phyloP scores from a whole-genome alignment of 2,797 vertebrate species.

The Thamnophis elegans region DNA sequence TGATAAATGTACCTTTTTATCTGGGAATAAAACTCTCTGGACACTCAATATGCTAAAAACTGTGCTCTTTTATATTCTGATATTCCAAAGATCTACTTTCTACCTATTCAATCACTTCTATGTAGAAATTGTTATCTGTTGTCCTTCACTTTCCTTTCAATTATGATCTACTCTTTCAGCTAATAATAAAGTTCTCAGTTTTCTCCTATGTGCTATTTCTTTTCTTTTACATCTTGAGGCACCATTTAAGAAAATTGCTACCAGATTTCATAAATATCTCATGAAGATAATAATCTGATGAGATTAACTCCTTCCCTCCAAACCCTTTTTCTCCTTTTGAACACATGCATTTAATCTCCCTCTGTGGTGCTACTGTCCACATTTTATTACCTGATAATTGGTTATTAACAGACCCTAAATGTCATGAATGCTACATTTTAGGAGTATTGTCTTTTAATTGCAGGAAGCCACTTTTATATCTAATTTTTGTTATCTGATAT shows the following conservation, averaged over 20 bases:
- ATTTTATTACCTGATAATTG: constrained; percentile 27
- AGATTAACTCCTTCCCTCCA: not conserved
- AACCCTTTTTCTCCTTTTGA: not conserved
- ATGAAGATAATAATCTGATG: not conserved
- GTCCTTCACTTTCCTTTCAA: not conserved
- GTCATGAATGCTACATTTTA: constrained; percentile 13
- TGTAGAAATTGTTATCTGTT: not conserved
- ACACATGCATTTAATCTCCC: constrained; percentile 25
- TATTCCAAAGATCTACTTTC: not conserved
- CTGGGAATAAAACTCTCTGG: not conserved
- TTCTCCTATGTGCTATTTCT: not conserved
- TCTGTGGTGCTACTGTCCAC: not conserved
- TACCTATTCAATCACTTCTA: not conserved
- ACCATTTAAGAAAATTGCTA: constrained; percentile 10
- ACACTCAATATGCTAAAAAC: not conserved
- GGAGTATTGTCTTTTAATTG: constrained; percentile 17
- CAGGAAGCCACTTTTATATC: constrained; percentile 12
- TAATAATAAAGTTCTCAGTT: not conserved
- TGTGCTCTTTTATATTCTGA: not conserved
- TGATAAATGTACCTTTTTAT: not conserved
- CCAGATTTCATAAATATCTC: constrained; percentile 24
- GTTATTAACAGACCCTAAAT: constrained; percentile 15
- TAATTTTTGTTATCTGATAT: constrained; percentile 16
- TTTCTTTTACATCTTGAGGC: not conserved
- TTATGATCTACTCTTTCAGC: not conserved